Evolutionary conservation across 2,797 vertebrate genomes (phyloP), one percentile per base, ranked within the genome.

Genomic region (Pseudocheirus occidentalis): DNA sequence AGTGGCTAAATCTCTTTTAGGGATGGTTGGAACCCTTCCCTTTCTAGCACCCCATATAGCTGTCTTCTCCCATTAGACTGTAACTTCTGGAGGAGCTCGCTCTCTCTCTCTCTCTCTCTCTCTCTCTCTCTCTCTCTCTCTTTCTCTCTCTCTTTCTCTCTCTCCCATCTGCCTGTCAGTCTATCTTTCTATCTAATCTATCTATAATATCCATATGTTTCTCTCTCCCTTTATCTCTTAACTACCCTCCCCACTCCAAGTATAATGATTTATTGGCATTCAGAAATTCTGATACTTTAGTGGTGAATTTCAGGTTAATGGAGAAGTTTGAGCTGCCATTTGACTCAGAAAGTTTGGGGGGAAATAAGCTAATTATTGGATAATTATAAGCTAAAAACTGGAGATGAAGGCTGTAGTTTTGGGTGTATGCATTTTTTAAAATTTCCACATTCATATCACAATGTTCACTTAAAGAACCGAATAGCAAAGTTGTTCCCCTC

Each of bases 401-500:
- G 40, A 28, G 24, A 27, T 29, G 16, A 93, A 54, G 55, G 90
- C 27, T 0, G 24, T 58, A 7, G 28, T 90, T 62, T 98, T 99
- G 99, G 98, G 24, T 29, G 57, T 58, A 7, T 58, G 98, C 99
- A 99, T 98, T 93, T 97, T 95, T 96, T 99, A 99, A 58, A 31
- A n/a, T 99, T 99, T 99, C 99, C 99, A 99, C 99, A 99, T 99
- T 99, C 99, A 99, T 99, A 99, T 99, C 99, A 99, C 99, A 99
- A 99, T 98, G 99, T 99, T 99, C 99, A 99, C 98, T 99, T 98
- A 99, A 99, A 99, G 99, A 99, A 99, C 99, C 98, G 99, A 99
- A 99, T 99, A 99, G 99, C 99, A 99, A 99, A 99, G 99, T 99
- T 99, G 98, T 99, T 99, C 98, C 98, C 99, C 99, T 99, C 99